phyloP scores from a whole-genome alignment of 2,113 vertebrate species.

The Anser cygnoides region DNA sequence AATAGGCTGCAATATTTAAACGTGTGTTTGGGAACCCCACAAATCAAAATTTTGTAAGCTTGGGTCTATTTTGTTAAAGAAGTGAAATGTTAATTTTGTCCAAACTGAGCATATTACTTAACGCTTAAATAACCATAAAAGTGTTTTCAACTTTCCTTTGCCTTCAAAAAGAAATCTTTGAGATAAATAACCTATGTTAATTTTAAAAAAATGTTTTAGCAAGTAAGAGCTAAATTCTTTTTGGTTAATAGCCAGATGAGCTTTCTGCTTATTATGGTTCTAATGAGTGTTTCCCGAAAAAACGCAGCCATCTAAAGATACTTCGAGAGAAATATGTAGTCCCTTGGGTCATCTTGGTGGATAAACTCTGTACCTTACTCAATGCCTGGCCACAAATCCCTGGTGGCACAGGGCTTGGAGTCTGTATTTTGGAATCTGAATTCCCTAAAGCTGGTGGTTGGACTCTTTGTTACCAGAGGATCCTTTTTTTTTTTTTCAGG shows the following conservation, averaged over 20 bases:
- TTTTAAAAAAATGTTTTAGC: neutral
- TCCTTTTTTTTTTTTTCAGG: neutral
- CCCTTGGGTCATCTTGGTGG: neutral
- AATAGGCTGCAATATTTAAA: neutral
- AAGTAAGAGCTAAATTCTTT: neutral
- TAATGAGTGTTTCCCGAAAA: neutral
- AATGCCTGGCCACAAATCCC: neutral
- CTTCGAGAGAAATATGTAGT: neutral
- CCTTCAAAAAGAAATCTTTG: neutral
- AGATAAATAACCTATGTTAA: neutral
- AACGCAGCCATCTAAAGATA: neutral
- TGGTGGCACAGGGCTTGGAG: neutral
- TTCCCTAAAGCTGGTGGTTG: neutral
- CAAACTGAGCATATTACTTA: neutral
- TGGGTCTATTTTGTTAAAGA: accelerated
- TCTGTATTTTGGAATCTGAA: neutral
- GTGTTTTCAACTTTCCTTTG: neutral
- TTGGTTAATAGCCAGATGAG: neutral
- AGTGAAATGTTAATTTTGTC: neutral
- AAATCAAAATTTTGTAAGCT: accelerated
- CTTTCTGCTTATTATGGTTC: neutral
- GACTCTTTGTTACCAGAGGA: neutral
- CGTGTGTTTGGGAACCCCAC: accelerated
- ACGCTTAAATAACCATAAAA: neutral
- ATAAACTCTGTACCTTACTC: accelerated